A percentile compares a stretch with the other conserved stretches of the same genome.
Conservation (phyloP, 2,888 invertebrate species). For the Lamellibrachia columna region DNA sequence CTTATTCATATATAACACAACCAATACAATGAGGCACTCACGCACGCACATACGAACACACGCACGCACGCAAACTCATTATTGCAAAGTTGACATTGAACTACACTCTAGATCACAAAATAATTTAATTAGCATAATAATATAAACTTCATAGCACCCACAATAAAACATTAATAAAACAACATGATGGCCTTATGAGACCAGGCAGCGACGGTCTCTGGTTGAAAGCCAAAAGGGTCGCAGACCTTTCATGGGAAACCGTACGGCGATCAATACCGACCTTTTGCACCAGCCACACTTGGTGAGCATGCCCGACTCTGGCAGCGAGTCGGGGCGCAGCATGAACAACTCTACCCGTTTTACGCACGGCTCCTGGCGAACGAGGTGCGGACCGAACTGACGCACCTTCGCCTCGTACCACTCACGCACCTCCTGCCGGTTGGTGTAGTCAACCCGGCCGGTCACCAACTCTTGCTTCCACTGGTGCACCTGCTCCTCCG, state of each 20-base stretch:
- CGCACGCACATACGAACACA: background rate
- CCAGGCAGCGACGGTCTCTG: background rate
- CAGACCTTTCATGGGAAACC: background rate
- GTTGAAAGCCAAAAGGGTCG: too few relatives aligned
- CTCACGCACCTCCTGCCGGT: slow-evolving; percentile 28
- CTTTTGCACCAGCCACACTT: slow-evolving; percentile 33
- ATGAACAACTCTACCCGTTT: slow-evolving; percentile 28
- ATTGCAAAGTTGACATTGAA: background rate
- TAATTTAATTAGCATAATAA: background rate
- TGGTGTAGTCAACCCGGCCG: slow-evolving; percentile 33
- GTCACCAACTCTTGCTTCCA: slow-evolving; percentile 35
- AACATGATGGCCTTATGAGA: background rate
- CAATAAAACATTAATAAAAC: background rate
- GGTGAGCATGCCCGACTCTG: slow-evolving; percentile 28
- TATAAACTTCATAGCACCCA: too few relatives aligned
- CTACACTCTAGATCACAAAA: background rate
- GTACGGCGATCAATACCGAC: slow-evolving; percentile 18
- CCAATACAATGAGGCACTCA: background rate
- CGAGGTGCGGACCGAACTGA: slow-evolving; percentile 32
- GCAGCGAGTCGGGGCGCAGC: slow-evolving; percentile 24
- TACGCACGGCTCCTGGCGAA: slow-evolving; percentile 28
- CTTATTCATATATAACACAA: background rate
- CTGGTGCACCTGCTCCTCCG: slow-evolving; percentile 27
- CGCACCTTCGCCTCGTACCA: slow-evolving; percentile 32
- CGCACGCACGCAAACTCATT: background rate